phyloP scores from a whole-genome alignment of 92 coral and sea anemone genomes.

The Siderastrea siderea region DNA sequence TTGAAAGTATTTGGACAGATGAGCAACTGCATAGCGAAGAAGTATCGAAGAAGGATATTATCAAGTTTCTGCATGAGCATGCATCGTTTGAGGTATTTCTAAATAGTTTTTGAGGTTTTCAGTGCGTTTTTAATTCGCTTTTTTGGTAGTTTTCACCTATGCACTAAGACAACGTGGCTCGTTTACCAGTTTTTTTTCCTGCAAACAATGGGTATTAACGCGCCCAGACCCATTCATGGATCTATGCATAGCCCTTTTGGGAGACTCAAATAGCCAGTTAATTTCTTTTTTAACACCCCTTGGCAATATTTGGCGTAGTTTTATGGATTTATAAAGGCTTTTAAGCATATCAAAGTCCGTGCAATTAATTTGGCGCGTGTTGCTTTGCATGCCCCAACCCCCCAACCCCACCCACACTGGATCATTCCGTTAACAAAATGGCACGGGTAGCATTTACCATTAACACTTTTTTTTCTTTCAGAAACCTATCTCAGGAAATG shows the following conservation, averaged over 20 bases:
- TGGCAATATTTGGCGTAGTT: too few relatives aligned
- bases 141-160: background rate
- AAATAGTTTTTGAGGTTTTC: background rate
- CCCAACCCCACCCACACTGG: too few relatives aligned
- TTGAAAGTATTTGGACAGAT: conserved; percentile 82
- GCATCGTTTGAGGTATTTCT: conserved; percentile 84
- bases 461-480: too few relatives aligned
- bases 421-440: too few relatives aligned
- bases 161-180: background rate
- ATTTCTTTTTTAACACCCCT: too few relatives aligned
- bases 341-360: too few relatives aligned
- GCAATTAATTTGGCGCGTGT: too few relatives aligned
- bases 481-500: too few relatives aligned
- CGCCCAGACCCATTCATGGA: too few relatives aligned
- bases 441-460: too few relatives aligned
- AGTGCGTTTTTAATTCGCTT: background rate
- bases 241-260: background rate
- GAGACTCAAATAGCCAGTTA: background rate
- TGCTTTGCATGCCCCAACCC: too few relatives aligned
- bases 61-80: conserved; percentile 93
- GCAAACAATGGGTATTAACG: conserved; percentile 6
- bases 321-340: too few relatives aligned
- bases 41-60: conserved; percentile 98
- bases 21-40: conserved; percentile 90
- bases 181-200: background rate